phyloP scores from a whole-genome alignment of 2,797 vertebrate species.

The Gila robusta region DNA sequence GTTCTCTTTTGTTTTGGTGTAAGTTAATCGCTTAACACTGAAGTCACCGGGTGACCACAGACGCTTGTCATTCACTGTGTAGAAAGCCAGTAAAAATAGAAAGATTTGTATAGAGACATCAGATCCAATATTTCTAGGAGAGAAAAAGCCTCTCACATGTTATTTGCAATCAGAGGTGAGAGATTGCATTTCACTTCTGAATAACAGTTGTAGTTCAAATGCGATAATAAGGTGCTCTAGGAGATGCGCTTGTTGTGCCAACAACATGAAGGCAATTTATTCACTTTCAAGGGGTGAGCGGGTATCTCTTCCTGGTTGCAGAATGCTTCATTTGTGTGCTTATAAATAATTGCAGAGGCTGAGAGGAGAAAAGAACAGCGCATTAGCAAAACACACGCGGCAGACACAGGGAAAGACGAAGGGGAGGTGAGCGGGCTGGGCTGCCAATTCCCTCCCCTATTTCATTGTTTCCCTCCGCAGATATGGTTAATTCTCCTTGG shows the following conservation, averaged over 20 bases:
- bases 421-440: constrained; percentile 33
- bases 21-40: neutral
- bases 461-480: constrained; percentile 56
- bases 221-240: constrained; percentile 43
- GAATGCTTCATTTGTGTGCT: constrained; percentile 15
- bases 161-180: constrained; percentile 36
- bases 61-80: neutral
- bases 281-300: constrained; percentile 42
- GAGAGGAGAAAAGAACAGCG: constrained; percentile 31
- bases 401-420: constrained; percentile 21
- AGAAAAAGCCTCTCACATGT: constrained; percentile 1
- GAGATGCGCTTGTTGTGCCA: constrained; percentile 33
- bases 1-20: neutral
- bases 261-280: constrained; percentile 43
- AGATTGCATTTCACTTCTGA: constrained; percentile 31
- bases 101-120: neutral
- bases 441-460: constrained; percentile 56
- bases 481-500: constrained; percentile 57
- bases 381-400: constrained; percentile 31
- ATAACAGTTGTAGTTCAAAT: constrained; percentile 26
- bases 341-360: constrained; percentile 44
- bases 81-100: neutral
- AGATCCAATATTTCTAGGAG: constrained; percentile 1
- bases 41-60: neutral
- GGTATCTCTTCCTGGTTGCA: constrained; percentile 30